Evolutionary conservation across 2,888 invertebrate genomes (phyloP), one percentile per base, ranked within the genome.

Genomic region (Epiperipatus broadwayi): DNA sequence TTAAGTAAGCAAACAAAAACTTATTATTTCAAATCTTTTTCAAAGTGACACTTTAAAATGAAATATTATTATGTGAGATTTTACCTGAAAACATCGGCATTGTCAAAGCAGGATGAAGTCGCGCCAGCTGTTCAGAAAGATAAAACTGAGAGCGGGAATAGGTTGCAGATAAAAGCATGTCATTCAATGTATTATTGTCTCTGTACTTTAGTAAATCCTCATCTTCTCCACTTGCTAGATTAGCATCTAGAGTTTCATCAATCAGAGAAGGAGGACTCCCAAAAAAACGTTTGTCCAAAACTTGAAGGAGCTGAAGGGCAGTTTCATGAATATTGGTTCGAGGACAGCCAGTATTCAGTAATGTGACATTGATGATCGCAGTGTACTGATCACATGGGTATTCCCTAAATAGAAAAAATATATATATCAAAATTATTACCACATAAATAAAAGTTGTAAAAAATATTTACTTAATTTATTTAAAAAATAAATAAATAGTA

Each of bases 71-170:
- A 27, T 12, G 25, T n/a, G 21, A 15, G 3, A 29, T 56, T 61
- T 64, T 61, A 89, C 91, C 93, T 55, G 93, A 93, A 65, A 97
- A 93, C 74, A 97, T 89, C 0, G 93, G 89, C 89, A 97, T 93
- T 19, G 97, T 95, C 28, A 97, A 70, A 56, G 95, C 93, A 0
- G 95, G 91, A 55, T 95, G 91, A 18, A 91, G 67, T 48, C 83
- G 78, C 0, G 95, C 83, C 51, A 97, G 68, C 55, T 93, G 89
- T 29, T 81, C 72, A 0, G 91, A 89, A 21, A 95, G 68, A 56
- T 80, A 83, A 51, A 81, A 72, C 63, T 93, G 93, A 27, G 87
- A 87, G 43, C 85, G 73, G 54, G 85, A 84, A 63, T 85, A 89
- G 0, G 83, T 79, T 25, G 76, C 55, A 1, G 56, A 49, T 33